These are phyloP conservation scores for Alviniconcha marisindica DNA, from an alignment of 1,140 invertebrate genomes.

Conservation along the genomic window DNA sequence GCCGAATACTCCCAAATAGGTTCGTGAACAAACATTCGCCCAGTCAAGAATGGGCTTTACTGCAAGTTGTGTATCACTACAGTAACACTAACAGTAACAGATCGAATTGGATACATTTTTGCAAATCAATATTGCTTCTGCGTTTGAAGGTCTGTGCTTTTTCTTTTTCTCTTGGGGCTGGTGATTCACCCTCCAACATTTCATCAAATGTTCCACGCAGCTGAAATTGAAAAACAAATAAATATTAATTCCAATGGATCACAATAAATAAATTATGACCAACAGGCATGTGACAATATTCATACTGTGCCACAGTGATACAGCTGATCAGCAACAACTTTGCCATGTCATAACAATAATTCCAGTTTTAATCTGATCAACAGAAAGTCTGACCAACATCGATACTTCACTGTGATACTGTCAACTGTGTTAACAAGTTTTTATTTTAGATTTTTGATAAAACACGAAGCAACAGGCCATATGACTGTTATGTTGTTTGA, in stretches of 20 bases:
- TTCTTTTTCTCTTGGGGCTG: slow-evolving; percentile 54
- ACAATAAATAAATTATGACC: neutral
- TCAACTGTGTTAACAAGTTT: neutral
- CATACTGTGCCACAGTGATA: neutral
- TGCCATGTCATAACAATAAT: neutral
- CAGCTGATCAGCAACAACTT: too few species aligned
- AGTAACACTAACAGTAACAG: too few species aligned
- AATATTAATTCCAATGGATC: neutral
- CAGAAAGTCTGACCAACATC: neutral
- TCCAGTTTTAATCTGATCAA: too few species aligned
- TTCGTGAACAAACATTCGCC: too few species aligned
- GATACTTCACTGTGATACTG: neutral
- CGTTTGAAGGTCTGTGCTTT: slow-evolving; percentile 58
- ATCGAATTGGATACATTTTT: slow-evolving; percentile 61
- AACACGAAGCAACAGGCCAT: neutral
- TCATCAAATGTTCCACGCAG: slow-evolving; percentile 41
- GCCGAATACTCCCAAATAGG: too few species aligned
- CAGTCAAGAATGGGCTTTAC: too few species aligned
- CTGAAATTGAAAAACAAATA: neutral
- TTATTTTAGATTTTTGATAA: neutral
- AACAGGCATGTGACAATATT: neutral
- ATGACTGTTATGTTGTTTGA: neutral
- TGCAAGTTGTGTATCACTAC: too few species aligned
- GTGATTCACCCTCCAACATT: slow-evolving; percentile 58
- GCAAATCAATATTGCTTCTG: slow-evolving; percentile 59